Evolutionary conservation across 2,888 invertebrate genomes (phyloP), one percentile per base, ranked within the genome.

Genomic region (Heterodera filipjevi): DNA sequence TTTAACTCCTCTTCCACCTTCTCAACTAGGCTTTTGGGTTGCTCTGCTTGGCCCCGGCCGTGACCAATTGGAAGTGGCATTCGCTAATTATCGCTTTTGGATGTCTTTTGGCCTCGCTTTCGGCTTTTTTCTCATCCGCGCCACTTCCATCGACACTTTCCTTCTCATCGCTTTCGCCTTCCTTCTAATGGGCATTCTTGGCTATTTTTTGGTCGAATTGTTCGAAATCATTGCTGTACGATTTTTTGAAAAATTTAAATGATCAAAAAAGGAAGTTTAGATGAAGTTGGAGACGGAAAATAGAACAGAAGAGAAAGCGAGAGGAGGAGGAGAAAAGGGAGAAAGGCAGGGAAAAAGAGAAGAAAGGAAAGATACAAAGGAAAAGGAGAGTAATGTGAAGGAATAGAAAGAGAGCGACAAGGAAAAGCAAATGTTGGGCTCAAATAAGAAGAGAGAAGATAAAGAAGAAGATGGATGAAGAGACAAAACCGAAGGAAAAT

Each of bases 11-110:
- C 22, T 10, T 49, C 19, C 22, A 6, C 19, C 68, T 79, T 5
- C 44, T 5, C 12, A 10, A 82, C 74, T 77, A 90, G 90, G 90
- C 16, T 91, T 95, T 35, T 94, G 94, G 86, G 95, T 95, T 12
- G 93, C 94, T 76, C 90, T 95, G 77, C 95, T 95, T 87, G 94
- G 94, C 0, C 72, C 83, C 87, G 94, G 94, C 0, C 71, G 82
- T 12, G 92, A 93, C 85, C 84, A 85, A 0, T 93, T 95, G 86
- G 95, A 95, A 88, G 95, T 95, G 0, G 94, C 95, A 0, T 96
- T 94, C 90, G 94, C 95, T 83, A 95, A 95, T 91, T 95, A 95
- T 90, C 92, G 95, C 14, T 90, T 96, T 73, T 96, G 95, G 95
- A 95, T 95, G 90, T 93, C 95, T 0, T 92, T 94, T 0, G 96